Conservation (phyloP, 2,113 vertebrate genomes). For the Pelodiscus sinensis region DNA sequence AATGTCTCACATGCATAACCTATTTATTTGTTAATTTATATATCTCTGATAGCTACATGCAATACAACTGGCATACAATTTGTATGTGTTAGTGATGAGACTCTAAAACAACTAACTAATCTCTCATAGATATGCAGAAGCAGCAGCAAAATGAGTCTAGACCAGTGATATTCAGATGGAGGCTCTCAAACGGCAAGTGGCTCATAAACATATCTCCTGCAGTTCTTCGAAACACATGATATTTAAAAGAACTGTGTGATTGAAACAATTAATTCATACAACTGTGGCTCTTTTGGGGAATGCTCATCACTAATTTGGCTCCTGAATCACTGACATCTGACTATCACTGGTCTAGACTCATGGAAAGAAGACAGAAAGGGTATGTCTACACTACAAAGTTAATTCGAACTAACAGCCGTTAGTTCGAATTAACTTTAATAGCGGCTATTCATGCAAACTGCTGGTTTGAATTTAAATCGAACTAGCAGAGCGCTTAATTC, state of each 20-base stretch:
- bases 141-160: neutral
- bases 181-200: neutral
- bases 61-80: neutral
- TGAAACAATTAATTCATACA: neutral
- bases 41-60: conserved; percentile 7
- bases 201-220: neutral
- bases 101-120: neutral
- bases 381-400: too few relatives aligned
- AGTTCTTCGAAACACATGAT: neutral
- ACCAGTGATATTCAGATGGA: neutral
- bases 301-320: neutral
- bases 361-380: neutral
- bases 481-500: too few relatives aligned
- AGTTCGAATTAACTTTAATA: too few relatives aligned
- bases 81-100: neutral
- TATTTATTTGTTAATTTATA: conserved; percentile 40
- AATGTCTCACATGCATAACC: neutral
- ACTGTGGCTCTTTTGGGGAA: neutral
- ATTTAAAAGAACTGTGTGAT: neutral
- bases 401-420: too few relatives aligned
- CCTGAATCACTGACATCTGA: neutral
- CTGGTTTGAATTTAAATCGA: too few relatives aligned
- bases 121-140: neutral
- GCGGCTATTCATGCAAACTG: too few relatives aligned
- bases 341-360: neutral